Base-by-base conservation (phyloP, 2,888 invertebrate genomes). In the Sialis fuliginosa region DNA sequence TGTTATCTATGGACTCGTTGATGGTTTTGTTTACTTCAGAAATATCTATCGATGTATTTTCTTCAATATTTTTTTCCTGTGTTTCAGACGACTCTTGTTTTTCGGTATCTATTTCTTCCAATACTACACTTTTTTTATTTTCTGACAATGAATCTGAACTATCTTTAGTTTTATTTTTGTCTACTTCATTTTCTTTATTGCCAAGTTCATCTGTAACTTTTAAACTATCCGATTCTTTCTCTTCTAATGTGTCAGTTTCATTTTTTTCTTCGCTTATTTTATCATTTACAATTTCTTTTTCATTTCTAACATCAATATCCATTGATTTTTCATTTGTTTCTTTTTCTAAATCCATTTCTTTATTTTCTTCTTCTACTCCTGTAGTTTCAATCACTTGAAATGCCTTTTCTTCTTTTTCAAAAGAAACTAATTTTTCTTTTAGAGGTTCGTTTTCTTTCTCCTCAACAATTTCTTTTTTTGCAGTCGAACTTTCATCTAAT, bases 121-220 rank as follows among this genome's bases (percentile, higher is more conserved):
- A 22, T 22, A 22, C 22, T 22, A 22, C 22, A 22, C 22, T 22
- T 22, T 22, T 22, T 22, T 22, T 2, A 22, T 22, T 22, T 22
- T 22, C 22, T 22, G 22, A 22, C 22, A 22, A 22, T 22, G 22
- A 2, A 22, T 46, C 47, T 9, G 35, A 32, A 13, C 45, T 42
- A 7, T 44, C 45, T 35, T 44, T 47, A 4, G 45, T 22, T 43
- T 48, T 47, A 6, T 49, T 46, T 33, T 33, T 41, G 68, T 56
- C 69, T 70, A 34, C 67, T 62, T 57, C 68, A 68, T 52, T 47
- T 8, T 49, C 46, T 13, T 37, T 42, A 68, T 56, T 69, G 70
- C 34, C 67, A 62, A 57, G 68, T 68, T 52, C 47, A 32, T 39
- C 40, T 42, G 48, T 45, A 8, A 34, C 9, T 32, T 13, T 41